phyloP scores from a whole-genome alignment of 2,113 vertebrate species.

The Phocoena phocoena region DNA sequence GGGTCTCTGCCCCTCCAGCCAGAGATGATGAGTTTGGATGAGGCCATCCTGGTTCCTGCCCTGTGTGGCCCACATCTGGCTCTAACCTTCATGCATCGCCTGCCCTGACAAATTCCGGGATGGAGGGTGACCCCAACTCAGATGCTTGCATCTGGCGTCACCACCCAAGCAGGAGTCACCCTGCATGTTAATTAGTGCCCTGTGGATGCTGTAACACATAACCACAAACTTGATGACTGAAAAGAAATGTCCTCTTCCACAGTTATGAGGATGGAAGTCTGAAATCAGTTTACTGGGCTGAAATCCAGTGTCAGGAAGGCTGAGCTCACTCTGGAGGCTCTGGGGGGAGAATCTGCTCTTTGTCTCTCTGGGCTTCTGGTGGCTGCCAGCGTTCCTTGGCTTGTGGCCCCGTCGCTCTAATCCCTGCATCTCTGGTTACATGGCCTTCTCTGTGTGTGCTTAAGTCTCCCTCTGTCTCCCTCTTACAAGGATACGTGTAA shows the following conservation, averaged over 20 bases:
- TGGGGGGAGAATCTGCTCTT: accelerated
- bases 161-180: not conserved
- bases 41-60: not conserved
- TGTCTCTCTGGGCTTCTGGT: not conserved
- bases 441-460: accelerated
- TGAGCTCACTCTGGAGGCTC: not conserved
- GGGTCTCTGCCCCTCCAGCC: not conserved
- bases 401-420: not conserved
- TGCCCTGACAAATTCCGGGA: not conserved
- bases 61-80: not conserved
- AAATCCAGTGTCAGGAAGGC: not conserved
- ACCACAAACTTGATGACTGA: not conserved
- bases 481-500: not conserved
- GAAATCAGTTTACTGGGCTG: not conserved
- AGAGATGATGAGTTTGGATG: not conserved
- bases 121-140: not conserved
- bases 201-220: not conserved
- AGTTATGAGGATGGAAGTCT: not conserved
- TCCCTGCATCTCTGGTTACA: not conserved
- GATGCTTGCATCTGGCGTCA: not conserved
- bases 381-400: too few relatives aligned
- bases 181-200: not conserved
- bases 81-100: not conserved
- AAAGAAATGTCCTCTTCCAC: not conserved
- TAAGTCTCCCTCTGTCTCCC: not conserved